phyloP scores from a whole-genome alignment of 1,140 invertebrate species.

The Sminthurinus signatus region DNA sequence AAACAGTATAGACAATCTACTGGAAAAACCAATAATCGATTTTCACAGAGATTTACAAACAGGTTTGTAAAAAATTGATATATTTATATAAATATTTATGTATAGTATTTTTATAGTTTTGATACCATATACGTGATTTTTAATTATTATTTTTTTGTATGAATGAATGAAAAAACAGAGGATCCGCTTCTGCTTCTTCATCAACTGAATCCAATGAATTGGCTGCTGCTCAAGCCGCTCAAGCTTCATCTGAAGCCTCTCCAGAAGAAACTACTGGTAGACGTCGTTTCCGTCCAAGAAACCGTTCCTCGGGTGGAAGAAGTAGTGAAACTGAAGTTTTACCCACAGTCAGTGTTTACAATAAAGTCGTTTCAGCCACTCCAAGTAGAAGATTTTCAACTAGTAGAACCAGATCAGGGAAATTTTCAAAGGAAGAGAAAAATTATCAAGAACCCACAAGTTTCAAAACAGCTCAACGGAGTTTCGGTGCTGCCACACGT shows the following conservation, averaged over 20 bases:
- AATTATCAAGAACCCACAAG: constrained; percentile 4
- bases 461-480: constrained; percentile 16
- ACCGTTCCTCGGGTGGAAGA: not conserved
- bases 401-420: not conserved
- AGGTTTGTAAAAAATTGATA: no score
- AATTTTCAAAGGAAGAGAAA: not conserved
- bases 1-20: constrained; percentile 24
- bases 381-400: constrained; percentile 29
- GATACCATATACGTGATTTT: no score
- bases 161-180: no score
- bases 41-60: constrained; percentile 7
- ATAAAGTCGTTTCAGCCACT: constrained; percentile 29
- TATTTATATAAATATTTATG: no score
- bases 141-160: no score
- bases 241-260: not conserved
- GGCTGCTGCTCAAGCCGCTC: not conserved
- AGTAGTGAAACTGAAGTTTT: constrained; percentile 14
- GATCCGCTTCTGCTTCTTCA: constrained; percentile 2
- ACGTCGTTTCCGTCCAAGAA: constrained; percentile 19
- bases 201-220: constrained; percentile 36
- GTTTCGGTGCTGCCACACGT: constrained; percentile 24
- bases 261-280: constrained; percentile 14
- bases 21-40: constrained; percentile 31
- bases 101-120: no score
- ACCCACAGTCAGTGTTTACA: constrained; percentile 33